These are phyloP conservation scores for Regulus satrapa DNA, from an alignment of 2,113 vertebrate genomes.

Conservation along the genomic window DNA sequence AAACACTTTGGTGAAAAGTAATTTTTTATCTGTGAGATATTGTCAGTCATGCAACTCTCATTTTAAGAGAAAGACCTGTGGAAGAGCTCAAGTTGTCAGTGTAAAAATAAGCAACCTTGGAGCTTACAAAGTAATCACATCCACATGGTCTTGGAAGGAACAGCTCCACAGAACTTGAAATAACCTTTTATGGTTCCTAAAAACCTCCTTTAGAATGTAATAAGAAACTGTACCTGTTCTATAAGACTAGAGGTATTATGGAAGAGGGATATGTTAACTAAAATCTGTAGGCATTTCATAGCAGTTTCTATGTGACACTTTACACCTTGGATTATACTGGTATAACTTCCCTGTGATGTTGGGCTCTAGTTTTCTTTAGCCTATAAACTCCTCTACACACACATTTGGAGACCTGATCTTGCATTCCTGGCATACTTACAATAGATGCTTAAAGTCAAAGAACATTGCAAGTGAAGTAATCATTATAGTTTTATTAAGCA, in stretches of 20 bases:
- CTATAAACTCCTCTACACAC: neutral
- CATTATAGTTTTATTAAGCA: slow-evolving; percentile 6
- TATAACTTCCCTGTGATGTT: neutral
- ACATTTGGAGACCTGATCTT: neutral
- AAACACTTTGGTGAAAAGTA: neutral
- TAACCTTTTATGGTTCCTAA: slow-evolving; percentile 11
- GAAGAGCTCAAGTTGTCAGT: neutral
- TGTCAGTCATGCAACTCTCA: neutral
- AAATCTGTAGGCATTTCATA: neutral
- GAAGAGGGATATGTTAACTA: neutral
- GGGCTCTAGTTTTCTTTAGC: neutral
- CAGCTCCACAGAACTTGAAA: neutral
- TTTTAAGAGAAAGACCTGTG: neutral
- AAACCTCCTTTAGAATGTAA: neutral
- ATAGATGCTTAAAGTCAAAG: neutral
- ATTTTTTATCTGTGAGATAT: neutral
- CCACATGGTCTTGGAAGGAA: slow-evolving; percentile 31
- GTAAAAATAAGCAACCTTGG: neutral
- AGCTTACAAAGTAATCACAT: neutral
- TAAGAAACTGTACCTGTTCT: neutral
- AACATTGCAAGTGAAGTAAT: slow-evolving; percentile 19
- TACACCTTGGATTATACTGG: slow-evolving; percentile 13
- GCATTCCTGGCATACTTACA: slow-evolving; percentile 16
- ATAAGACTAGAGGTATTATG: neutral
- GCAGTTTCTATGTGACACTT: slow-evolving; percentile 25